A percentile compares a stretch with the other conserved stretches of the same genome.
Evolutionary conservation across 2,888 invertebrate genomes (phyloP).

Genomic region (Ophonus ardosiacus): DNA sequence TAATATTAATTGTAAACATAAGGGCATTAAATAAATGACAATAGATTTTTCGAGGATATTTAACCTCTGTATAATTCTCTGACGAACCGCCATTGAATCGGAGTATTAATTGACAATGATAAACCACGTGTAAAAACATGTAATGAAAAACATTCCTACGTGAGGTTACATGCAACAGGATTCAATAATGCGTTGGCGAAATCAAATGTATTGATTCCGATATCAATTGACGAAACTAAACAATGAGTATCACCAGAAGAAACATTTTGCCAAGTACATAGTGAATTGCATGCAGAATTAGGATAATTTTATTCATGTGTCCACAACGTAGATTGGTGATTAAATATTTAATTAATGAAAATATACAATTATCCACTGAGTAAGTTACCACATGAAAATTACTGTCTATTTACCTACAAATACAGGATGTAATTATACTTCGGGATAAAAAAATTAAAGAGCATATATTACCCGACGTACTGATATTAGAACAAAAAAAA

Average conservation of each 20-base stretch:
- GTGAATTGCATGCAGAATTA: conserved; percentile 3
- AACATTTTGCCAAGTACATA: background rate
- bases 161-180: background rate
- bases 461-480: too few species aligned
- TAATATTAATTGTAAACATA: too few species aligned
- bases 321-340: background rate
- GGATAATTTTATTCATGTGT: conserved; percentile 10
- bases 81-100: too few species aligned
- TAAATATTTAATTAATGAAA: background rate
- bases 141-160: background rate
- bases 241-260: background rate
- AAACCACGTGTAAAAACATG: background rate
- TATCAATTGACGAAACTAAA: background rate
- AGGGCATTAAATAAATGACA: too few species aligned
- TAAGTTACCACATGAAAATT: background rate
- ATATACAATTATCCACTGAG: background rate
- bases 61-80: too few species aligned
- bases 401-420: too few species aligned
- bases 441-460: too few species aligned
- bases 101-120: background rate
- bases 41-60: too few species aligned
- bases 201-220: background rate
- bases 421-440: too few species aligned
- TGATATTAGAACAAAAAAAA: too few species aligned
- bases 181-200: background rate